A percentile compares a stretch with the other conserved stretches of the same genome.
Evolutionary conservation across 2,113 vertebrate genomes (phyloP).

Genomic region (Marmota flaviventris): DNA sequence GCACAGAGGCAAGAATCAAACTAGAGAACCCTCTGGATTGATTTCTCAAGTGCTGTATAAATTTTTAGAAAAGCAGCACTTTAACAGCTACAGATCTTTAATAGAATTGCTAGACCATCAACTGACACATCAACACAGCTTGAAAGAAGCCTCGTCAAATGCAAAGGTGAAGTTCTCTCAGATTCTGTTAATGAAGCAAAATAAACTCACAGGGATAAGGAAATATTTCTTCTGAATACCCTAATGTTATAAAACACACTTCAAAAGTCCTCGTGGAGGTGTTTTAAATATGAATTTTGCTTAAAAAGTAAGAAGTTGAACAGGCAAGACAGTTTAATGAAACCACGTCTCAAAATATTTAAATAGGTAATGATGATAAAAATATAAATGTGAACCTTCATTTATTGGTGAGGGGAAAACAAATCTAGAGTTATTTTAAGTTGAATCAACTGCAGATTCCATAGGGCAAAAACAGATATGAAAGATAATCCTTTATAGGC

Average conservation of each 20-base stretch:
- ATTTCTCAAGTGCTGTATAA: slow-evolving; percentile 53
- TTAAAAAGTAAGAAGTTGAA: slow-evolving; percentile 51
- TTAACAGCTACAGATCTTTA: slow-evolving; percentile 50
- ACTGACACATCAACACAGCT: slow-evolving; percentile 11
- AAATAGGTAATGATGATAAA: slow-evolving; percentile 26
- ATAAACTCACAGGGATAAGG: not conserved
- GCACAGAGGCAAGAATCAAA: slow-evolving; percentile 9
- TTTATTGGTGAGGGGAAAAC: not conserved
- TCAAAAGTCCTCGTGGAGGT: slow-evolving; percentile 46
- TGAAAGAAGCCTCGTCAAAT: slow-evolving; percentile 40
- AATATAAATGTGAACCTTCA: slow-evolving; percentile 17
- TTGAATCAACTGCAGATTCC: slow-evolving; percentile 15
- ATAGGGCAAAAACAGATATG: not conserved
- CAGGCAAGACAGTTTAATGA: slow-evolving; percentile 57
- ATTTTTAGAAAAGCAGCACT: slow-evolving; percentile 51
- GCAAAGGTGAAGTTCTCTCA: slow-evolving; percentile 52
- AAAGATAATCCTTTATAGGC: not conserved
- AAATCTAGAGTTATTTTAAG: slow-evolving; percentile 11
- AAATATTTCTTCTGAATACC: slow-evolving; percentile 22
- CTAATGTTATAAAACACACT: slow-evolving; percentile 25
- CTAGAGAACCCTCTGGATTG: slow-evolving; percentile 31
- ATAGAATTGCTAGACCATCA: slow-evolving; percentile 64
- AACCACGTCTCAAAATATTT: slow-evolving; percentile 33
- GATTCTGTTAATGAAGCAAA: slow-evolving; percentile 3
- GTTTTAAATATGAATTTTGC: not conserved